Percentiles rank a stretch among this genome's conserved stretches.
These are phyloP conservation scores for Pollachius pollachius DNA, from an alignment of 2,113 vertebrate genomes.

Conservation along the genomic window DNA sequence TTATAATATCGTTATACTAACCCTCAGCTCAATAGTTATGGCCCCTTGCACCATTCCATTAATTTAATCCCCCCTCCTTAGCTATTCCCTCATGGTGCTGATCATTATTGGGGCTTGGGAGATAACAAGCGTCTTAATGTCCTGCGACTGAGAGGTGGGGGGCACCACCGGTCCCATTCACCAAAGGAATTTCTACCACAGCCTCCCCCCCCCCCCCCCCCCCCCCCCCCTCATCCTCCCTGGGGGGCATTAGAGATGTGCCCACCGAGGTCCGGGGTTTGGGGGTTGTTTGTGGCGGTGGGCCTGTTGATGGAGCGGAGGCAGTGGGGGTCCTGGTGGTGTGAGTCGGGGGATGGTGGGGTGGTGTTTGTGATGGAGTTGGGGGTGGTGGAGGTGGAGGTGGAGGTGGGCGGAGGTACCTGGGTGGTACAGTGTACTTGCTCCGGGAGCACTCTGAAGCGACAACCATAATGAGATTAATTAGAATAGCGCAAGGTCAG, in stretches of 20 bases:
- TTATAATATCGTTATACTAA: background rate
- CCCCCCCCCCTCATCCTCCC: slow-evolving; percentile 34
- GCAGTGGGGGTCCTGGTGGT: too few relatives aligned
- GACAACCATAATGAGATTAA: slow-evolving; percentile 46
- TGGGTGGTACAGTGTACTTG: slow-evolving; percentile 20
- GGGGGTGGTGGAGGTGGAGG: too few relatives aligned
- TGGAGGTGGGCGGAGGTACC: background rate
- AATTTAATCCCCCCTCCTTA: slow-evolving; percentile 39
- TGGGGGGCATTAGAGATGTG: slow-evolving; percentile 26
- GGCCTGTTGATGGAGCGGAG: too few relatives aligned
- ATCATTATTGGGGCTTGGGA: slow-evolving; percentile 54
- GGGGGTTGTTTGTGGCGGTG: slow-evolving; percentile 10
- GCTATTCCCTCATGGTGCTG: slow-evolving; percentile 30
- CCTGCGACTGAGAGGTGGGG: slow-evolving; percentile 58
- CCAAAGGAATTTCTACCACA: slow-evolving; percentile 34
- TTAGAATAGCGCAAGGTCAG: slow-evolving; percentile 60
- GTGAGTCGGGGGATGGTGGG: too few relatives aligned
- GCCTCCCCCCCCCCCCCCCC: slow-evolving; percentile 43
- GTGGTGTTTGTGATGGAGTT: slow-evolving; percentile 8
- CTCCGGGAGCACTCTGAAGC: slow-evolving; percentile 37
- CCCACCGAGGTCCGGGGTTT: too few relatives aligned
- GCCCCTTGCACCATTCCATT: slow-evolving; percentile 34
- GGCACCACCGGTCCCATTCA: slow-evolving; percentile 29
- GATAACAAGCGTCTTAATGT: slow-evolving; percentile 70
- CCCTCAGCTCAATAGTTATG: slow-evolving; percentile 13